Percentiles rank a stretch among this genome's conserved stretches.
These are phyloP conservation scores for Porites lobata DNA, from an alignment of 92 coral and sea anemone species.

Conservation along the genomic window DNA sequence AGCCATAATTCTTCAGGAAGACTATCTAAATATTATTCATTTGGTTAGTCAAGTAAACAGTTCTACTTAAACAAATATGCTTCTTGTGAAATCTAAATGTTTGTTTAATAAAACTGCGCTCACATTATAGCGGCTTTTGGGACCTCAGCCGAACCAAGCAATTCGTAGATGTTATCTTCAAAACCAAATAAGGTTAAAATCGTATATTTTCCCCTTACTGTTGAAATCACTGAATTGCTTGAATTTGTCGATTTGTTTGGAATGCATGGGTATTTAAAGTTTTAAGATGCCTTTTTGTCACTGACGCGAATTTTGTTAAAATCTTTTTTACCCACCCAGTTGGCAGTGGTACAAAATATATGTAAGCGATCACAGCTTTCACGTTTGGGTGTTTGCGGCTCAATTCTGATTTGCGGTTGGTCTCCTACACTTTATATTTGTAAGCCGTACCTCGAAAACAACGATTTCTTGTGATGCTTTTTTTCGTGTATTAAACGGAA, in stretches of 20 bases:
- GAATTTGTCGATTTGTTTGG: background rate
- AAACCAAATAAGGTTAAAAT: background rate
- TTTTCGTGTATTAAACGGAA: background rate
- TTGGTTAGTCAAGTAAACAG: background rate
- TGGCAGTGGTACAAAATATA: background rate
- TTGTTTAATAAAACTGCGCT: slow-evolving; percentile 4
- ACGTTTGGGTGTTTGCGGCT: too few species aligned
- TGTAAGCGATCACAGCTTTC: background rate
- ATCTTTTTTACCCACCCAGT: background rate
- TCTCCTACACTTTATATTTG: too few species aligned
- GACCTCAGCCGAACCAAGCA: background rate
- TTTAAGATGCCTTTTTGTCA: background rate
- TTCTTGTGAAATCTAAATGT: slow-evolving; percentile 12
- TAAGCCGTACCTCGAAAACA: too few species aligned
- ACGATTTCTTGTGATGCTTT: background rate
- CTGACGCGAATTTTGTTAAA: background rate
- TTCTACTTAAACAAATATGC: background rate
- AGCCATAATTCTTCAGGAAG: background rate
- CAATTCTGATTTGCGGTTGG: too few species aligned
- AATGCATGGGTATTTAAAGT: background rate
- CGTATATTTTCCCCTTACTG: background rate
- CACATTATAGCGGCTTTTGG: background rate
- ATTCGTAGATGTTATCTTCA: slow-evolving; percentile 1
- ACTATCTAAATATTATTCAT: background rate
- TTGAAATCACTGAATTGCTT: too few species aligned